Evolutionary conservation across 1,140 invertebrate genomes (phyloP), one percentile per base, ranked within the genome.

Genomic region (Dendroctonus ponderosae): DNA sequence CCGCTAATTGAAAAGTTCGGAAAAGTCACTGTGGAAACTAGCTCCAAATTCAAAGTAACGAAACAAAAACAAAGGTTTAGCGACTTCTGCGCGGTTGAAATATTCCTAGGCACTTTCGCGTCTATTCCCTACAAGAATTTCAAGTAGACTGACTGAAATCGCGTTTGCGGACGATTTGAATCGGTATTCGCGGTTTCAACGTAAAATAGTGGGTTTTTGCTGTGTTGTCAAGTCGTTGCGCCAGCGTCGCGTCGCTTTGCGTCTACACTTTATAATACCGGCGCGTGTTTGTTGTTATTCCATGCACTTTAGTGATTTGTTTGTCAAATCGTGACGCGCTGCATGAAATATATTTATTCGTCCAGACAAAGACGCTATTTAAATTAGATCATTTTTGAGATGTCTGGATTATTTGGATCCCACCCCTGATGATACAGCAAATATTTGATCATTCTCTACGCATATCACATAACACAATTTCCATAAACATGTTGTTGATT

Each of bases 241-340:
- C 14, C 5, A 52, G 14, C 12, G 40, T 44, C 7, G 42, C 26
- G 26, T 26, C 26, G 26, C 26, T 26, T 26, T 26, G 26, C 26
- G 26, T 14, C 42, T 6, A 14, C 2, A 54, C 44, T 57, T 65
- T 58, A 65, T 48, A 57, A n/a, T 14, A 39, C 4, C 6, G 43
- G 62, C 62, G 62, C 62, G 62, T 65, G 62, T 66, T 66, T 66
- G 50, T 66, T 66, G 64, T 66, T 66, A 60, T 60, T 57, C 49
- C 56, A 60, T 59, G 57, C 64, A 66, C 44, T 65, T 65, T 49
- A 63, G 58, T 58, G 62, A 57, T 66, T 66, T 66, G 64, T 66
- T 66, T 66, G 57, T 60, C 14, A 50, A 65, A 57, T 48, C 53
- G 38, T 39, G 62, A 65, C 54, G 42, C 51, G 14, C 42, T 50